Evolutionary conservation across 2,888 invertebrate species (phyloP), one percentile per base, ranked within the genome.

Genomic region (Buathra laborator): DNA sequence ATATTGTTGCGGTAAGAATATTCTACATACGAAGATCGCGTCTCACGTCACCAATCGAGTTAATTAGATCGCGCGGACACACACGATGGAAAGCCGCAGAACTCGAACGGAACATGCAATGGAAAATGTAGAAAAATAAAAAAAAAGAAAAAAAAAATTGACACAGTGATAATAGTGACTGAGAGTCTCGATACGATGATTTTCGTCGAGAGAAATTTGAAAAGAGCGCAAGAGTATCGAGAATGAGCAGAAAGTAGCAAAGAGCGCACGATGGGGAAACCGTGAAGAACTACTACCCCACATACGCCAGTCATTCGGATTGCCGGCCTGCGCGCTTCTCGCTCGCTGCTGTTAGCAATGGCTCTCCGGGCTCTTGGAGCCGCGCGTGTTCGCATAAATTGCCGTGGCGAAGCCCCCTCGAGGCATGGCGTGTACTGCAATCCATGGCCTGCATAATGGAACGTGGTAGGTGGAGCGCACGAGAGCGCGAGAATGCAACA

Each of bases 271-370:
- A 82, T 64, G 71, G 81, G 64, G 68, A 76, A 56, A 70, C 67
- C 68, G 74, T 75, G 70, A 67, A 78, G 70, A 46, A 68, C 84
- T 84, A 81, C 84, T 84, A 84, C 56, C 81, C 84, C 84, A 84
- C 84, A 84, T 84, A 84, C 81, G 84, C 84, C 84, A 84, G 76
- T 84, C 84, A 84, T 81, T 84, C 53, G 66, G 64, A 72, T 37
- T 46, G 48, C 75, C 51, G 83, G 62, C 32, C 24, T 51, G 59
- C 79, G 48, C 68, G 29, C 71, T 48, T 56, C 79, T 62, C 68
- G 29, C 71, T 48, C 53, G 56, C 68, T 51, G 66, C 48, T 59
- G 48, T 70, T 64, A 81, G 70, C 76, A 59, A 75, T 37, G 62
- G 29, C 75, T 75, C 43, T 53, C 53, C 67, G 62, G 6, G 48